Evolutionary conservation across 53 echinoderm and acorn worm species (phyloP).

Genomic region (Luidia sarsii): DNA sequence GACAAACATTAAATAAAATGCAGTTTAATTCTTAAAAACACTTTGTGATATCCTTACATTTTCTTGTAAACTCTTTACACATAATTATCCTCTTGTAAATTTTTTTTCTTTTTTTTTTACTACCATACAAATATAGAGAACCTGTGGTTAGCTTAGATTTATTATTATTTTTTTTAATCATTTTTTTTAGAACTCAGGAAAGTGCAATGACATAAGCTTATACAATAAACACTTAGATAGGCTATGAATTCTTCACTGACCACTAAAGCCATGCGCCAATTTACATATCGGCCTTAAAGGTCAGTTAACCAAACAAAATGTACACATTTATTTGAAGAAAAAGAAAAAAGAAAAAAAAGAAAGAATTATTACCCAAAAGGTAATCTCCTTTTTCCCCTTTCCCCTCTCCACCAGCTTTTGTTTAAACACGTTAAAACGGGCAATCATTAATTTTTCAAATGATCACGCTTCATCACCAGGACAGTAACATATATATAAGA

Average conservation of each 20-base stretch:
- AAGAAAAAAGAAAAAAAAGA: no score
- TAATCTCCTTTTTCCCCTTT: no score
- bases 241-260: not conserved
- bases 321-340: no score
- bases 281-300: constrained; percentile 34
- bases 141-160: no score
- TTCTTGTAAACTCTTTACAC: constrained; percentile 27
- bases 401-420: no score
- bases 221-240: not conserved
- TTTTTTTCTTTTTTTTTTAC: no score
- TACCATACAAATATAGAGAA: constrained; percentile 45
- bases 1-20: not conserved
- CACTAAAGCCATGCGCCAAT: constrained; percentile 29
- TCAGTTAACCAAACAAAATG: not conserved
- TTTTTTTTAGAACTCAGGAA: not conserved
- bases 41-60: constrained; percentile 9
- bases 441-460: not conserved
- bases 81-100: constrained; percentile 9
- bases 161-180: no score
- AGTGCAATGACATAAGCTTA: not conserved
- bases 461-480: not conserved
- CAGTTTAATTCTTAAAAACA: constrained; percentile 11
- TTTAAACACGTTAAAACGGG: no score
- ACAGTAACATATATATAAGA: no score
- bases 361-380: no score